Conservation (phyloP, 2,113 vertebrate species). For the Menura novaehollandiae region DNA sequence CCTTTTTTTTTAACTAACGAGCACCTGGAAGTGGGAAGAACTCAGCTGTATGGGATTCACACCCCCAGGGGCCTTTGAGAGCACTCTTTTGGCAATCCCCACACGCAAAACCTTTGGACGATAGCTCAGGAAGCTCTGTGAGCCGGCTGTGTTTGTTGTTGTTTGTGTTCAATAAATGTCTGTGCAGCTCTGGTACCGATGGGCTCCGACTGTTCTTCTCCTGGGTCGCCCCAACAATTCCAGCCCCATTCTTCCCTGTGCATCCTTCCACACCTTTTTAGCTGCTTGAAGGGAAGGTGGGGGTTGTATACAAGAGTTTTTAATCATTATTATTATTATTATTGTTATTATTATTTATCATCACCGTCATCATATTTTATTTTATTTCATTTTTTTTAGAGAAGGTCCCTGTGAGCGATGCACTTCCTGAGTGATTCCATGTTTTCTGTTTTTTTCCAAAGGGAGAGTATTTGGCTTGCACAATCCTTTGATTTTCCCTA, state of each 20-base stretch:
- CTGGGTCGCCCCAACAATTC: neutral
- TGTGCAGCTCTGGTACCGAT: conserved; percentile 63
- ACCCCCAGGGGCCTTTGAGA: conserved; percentile 1
- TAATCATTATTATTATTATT: neutral
- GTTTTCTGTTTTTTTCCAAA: neutral
- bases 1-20: neutral
- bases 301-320: neutral
- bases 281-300: neutral
- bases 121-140: conserved; percentile 65
- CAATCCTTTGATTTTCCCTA: neutral
- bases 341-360: neutral
- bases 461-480: neutral
- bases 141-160: conserved; percentile 59
- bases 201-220: conserved; percentile 55
- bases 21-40: neutral
- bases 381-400: neutral
- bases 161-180: conserved; percentile 74
- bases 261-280: neutral
- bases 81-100: conserved; percentile 24
- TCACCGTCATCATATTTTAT: neutral
- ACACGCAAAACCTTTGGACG: neutral
- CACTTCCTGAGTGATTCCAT: neutral
- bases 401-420: neutral
- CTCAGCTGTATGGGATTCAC: neutral
- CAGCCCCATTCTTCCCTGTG: neutral